Percentiles rank a stretch among this genome's conserved stretches.
These are phyloP conservation scores for Vespertilio murinus DNA, from an alignment of 2,797 vertebrate species.

Conservation along the genomic window DNA sequence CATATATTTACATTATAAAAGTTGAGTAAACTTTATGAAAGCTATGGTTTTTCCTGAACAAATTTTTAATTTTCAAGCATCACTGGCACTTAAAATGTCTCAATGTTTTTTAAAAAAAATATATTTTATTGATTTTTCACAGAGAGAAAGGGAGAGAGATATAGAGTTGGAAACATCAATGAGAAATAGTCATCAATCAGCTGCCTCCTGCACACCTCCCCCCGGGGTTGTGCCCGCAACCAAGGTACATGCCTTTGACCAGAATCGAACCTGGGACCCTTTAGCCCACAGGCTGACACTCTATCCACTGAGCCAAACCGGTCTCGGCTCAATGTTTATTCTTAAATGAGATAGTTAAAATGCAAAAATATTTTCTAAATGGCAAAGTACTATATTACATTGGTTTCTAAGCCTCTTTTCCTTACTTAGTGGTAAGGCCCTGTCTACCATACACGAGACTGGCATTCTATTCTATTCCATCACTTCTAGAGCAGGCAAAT, in stretches of 20 bases:
- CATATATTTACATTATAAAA: neutral
- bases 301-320: too few relatives aligned
- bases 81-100: conserved; percentile 30
- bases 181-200: too few relatives aligned
- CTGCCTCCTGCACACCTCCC: too few relatives aligned
- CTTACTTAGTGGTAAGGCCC: neutral
- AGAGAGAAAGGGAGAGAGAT: too few relatives aligned
- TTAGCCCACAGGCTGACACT: too few relatives aligned
- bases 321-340: conserved; percentile 45
- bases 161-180: too few relatives aligned
- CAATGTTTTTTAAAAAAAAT: too few relatives aligned
- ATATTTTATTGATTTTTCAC: too few relatives aligned
- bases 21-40: conserved; percentile 23
- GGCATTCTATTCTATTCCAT: conserved; percentile 13
- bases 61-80: conserved; percentile 38
- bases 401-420: conserved; percentile 6
- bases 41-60: neutral
- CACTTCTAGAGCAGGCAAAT: neutral
- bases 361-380: conserved; percentile 33
- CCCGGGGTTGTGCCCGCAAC: too few relatives aligned
- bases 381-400: neutral
- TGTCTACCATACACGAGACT: neutral
- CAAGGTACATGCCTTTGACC: too few relatives aligned
- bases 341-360: conserved; percentile 36
- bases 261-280: too few relatives aligned